Percentiles rank a stretch among this genome's conserved stretches.
Conservation (phyloP, 2,797 vertebrate species). For the Setipinna tenuifilis region DNA sequence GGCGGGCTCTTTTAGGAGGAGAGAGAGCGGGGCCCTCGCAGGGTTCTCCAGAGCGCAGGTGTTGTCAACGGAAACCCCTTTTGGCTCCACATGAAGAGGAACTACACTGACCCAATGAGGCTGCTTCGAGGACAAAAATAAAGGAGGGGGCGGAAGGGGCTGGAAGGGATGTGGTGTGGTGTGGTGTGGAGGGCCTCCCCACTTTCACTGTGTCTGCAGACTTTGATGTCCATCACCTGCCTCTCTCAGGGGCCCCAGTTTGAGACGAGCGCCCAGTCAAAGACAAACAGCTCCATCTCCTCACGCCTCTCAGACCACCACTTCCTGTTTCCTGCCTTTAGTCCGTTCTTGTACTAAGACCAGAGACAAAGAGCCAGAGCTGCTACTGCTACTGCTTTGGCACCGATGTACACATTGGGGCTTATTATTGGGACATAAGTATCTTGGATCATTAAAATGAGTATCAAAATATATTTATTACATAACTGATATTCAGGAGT, state of each 20-base stretch:
- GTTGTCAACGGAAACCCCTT: conserved; percentile 60
- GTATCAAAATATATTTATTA: too few species aligned
- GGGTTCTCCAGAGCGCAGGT: conserved; percentile 55
- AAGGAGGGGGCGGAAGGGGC: background rate
- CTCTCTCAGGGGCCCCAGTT: background rate
- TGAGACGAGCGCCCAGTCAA: background rate
- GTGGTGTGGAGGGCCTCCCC: background rate
- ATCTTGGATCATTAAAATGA: too few species aligned
- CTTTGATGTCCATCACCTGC: conserved; percentile 5
- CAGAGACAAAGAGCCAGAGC: too few species aligned
- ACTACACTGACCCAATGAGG: conserved; percentile 3
- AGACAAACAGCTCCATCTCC: background rate
- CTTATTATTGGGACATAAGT: too few species aligned
- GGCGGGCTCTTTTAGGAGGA: background rate
- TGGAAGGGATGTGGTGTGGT: too few species aligned
- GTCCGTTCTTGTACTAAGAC: too few species aligned
- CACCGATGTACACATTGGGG: too few species aligned
- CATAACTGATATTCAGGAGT: too few species aligned
- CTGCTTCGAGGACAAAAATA: background rate
- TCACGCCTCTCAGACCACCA: too few species aligned
- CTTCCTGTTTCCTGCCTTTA: too few species aligned
- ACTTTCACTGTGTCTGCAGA: background rate
- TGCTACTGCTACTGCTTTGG: too few species aligned
- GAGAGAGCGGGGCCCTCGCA: conserved; percentile 43
- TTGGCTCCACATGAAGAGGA: conserved; percentile 42